A percentile compares a stretch with the other conserved stretches of the same genome.
Evolutionary conservation across 2,113 vertebrate genomes (phyloP).

Genomic region (Clinocottus analis): DNA sequence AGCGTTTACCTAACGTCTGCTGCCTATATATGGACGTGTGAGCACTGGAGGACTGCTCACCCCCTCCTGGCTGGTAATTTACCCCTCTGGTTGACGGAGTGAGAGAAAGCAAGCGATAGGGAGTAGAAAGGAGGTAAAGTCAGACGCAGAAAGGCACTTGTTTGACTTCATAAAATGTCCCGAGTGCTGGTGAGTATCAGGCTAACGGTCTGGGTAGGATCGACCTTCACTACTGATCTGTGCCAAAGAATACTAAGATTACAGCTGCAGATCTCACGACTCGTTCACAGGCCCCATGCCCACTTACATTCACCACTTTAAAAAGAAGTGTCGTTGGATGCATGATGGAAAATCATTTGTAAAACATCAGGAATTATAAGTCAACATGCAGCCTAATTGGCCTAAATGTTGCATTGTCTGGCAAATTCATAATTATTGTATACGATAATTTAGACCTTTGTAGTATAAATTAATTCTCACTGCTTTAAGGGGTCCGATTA

Average conservation of each 20-base stretch:
- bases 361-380: conserved; percentile 2
- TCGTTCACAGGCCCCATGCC: conserved; percentile 1
- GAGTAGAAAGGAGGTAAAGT: conserved; percentile 27
- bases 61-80: conserved; percentile 51
- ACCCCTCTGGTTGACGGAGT: conserved; percentile 55
- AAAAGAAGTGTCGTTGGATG: conserved; percentile 9
- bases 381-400: not conserved
- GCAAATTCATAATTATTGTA: not conserved
- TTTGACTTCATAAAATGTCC: conserved; percentile 46
- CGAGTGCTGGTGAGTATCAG: conserved; percentile 53
- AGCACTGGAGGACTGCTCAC: conserved; percentile 33
- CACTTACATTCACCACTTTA: not conserved
- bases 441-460: too few relatives aligned
- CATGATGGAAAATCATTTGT: not conserved
- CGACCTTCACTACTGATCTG: conserved; percentile 3
- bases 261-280: conserved; percentile 21
- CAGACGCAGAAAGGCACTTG: conserved; percentile 21
- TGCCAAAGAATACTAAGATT: conserved; percentile 32
- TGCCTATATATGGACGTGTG: conserved; percentile 82
- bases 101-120: conserved; percentile 24
- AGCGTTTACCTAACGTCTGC: conserved; percentile 85
- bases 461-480: not conserved
- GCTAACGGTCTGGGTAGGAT: conserved; percentile 24
- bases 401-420: not conserved
- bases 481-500: not conserved